Evolutionary conservation across 1,140 invertebrate genomes (phyloP).

Genomic region (Apocrypta bakeri): DNA sequence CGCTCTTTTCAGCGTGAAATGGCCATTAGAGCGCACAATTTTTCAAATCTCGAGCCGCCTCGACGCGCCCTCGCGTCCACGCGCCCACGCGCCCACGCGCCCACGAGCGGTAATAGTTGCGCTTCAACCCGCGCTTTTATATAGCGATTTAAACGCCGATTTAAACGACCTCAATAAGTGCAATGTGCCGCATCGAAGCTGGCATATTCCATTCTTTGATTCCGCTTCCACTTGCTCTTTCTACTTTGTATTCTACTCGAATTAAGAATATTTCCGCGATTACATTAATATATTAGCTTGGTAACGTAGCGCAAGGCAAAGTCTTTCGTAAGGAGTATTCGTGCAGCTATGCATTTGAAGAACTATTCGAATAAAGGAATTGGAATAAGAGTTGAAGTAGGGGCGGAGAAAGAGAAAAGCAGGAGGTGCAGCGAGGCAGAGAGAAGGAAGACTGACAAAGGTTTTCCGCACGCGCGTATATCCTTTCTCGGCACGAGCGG

Average conservation of each 20-base stretch:
- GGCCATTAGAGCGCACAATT: slow-evolving; percentile 65
- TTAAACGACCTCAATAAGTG: slow-evolving; percentile 53
- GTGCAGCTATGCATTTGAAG: neutral
- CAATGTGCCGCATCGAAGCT: no score
- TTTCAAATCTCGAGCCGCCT: slow-evolving; percentile 61
- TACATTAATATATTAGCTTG: no score
- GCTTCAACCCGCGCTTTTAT: no score
- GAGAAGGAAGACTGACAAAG: slow-evolving; percentile 8
- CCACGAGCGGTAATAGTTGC: no score
- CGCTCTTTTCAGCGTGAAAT: slow-evolving; percentile 63
- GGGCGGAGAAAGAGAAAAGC: neutral
- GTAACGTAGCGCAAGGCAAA: no score
- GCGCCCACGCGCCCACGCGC: no score
- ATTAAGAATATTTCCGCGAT: no score
- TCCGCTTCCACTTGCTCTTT: neutral
- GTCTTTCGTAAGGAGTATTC: neutral
- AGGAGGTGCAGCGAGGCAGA: neutral
- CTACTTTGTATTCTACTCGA: slow-evolving; percentile 1
- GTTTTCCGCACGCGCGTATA: slow-evolving; percentile 18
- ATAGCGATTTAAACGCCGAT: no score
- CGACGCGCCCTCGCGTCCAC: slow-evolving; percentile 24
- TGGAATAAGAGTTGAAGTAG: no score
- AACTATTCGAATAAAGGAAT: no score
- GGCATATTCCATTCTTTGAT: no score
- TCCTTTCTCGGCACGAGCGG: neutral